A percentile compares a stretch with the other conserved stretches of the same genome.
These are phyloP conservation scores for Notocelia uddmanniana DNA, from an alignment of 2,888 invertebrate genomes.

Conservation along the genomic window DNA sequence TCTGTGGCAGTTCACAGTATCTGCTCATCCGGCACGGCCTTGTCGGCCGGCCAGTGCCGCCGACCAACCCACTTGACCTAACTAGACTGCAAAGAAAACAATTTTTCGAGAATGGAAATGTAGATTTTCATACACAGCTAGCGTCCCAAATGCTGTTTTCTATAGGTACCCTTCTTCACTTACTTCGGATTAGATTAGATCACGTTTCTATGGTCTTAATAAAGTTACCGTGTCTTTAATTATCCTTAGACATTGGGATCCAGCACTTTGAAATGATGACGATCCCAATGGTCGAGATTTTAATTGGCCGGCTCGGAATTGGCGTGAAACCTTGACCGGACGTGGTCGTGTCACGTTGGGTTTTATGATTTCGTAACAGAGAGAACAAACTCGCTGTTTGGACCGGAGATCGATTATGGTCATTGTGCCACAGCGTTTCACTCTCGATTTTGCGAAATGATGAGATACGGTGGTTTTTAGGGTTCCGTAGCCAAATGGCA, in stretches of 20 bases:
- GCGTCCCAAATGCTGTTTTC: neutral
- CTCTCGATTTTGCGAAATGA: slow-evolving; percentile 59
- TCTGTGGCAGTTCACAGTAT: slow-evolving; percentile 76
- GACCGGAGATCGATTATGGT: slow-evolving; percentile 71
- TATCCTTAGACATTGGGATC: neutral
- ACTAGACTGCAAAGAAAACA: slow-evolving; percentile 14
- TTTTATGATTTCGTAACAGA: slow-evolving; percentile 72
- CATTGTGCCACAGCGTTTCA: slow-evolving; percentile 71
- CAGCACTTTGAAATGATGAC: slow-evolving; percentile 41
- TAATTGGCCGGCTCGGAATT: slow-evolving; percentile 27
- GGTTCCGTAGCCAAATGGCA: no score
- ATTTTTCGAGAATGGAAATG: slow-evolving; percentile 5
- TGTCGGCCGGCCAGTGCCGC: slow-evolving; percentile 57
- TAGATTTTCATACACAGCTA: neutral
- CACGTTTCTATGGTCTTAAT: neutral
- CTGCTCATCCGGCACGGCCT: slow-evolving; percentile 78
- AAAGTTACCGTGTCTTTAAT: neutral
- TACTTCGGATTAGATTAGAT: neutral
- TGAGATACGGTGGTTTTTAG: neutral
- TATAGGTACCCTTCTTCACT: neutral
- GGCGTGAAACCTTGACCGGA: slow-evolving; percentile 64
- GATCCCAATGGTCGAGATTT: slow-evolving; percentile 50
- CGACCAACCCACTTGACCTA: slow-evolving; percentile 10
- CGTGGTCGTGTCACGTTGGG: slow-evolving; percentile 67
- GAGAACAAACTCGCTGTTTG: slow-evolving; percentile 59